phyloP scores from a whole-genome alignment of 2,888 invertebrate genomes.

The Sarcophaga subvicina region DNA sequence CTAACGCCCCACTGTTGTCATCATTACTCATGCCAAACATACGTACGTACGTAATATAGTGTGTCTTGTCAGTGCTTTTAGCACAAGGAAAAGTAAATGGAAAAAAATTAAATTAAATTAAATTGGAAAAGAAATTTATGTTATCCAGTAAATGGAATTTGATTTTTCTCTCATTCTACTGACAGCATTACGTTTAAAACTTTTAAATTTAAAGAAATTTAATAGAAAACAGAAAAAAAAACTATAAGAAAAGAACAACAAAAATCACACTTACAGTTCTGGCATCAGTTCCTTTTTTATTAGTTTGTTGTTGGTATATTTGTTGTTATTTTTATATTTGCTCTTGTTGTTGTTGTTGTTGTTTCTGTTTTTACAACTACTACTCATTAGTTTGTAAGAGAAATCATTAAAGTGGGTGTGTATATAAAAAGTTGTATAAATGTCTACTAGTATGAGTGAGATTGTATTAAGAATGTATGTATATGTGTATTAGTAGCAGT shows the following conservation, averaged over 20 bases:
- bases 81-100: background rate
- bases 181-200: conserved; percentile 4
- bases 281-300: conserved; percentile 46
- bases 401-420: conserved; percentile 53
- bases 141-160: conserved; percentile 19
- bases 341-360: background rate
- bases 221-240: conserved; percentile 3
- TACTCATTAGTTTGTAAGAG: conserved; percentile 30
- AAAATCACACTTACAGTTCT: conserved; percentile 58
- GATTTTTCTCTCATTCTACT: background rate
- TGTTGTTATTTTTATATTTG: conserved; percentile 1
- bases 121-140: conserved; percentile 36
- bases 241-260: background rate
- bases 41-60: conserved; percentile 5
- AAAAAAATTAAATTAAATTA: conserved; percentile 6
- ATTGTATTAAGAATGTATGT: background rate
- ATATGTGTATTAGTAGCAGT: background rate
- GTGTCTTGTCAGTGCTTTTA: too few relatives aligned
- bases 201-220: conserved; percentile 31
- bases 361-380: background rate
- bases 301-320: background rate
- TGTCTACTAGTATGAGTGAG: background rate
- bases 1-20: background rate
- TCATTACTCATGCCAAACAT: background rate
- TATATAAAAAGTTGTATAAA: background rate